Conservation (phyloP, 2,888 invertebrate genomes). For the Choreutis nemorana region DNA sequence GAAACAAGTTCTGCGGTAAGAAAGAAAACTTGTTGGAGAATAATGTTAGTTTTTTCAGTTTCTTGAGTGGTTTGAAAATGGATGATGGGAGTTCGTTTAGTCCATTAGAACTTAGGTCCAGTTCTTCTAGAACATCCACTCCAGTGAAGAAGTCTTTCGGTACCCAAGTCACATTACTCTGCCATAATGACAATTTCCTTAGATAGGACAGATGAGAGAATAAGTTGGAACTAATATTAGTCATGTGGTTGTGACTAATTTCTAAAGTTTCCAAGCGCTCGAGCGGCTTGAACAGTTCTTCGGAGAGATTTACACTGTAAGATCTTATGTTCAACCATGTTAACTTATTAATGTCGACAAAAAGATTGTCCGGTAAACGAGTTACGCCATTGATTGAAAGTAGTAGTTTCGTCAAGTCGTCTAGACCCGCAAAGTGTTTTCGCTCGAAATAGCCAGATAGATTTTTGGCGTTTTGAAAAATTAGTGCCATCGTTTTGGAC, state of each 20-base stretch:
- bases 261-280: slow-evolving; percentile 69
- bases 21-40: slow-evolving; percentile 71
- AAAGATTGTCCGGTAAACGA: slow-evolving; percentile 68
- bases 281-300: slow-evolving; percentile 62
- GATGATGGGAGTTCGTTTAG: slow-evolving; percentile 68
- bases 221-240: slow-evolving; percentile 64
- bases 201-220: slow-evolving; percentile 70
- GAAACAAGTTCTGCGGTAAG: slow-evolving; percentile 69
- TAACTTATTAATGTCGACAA: slow-evolving; percentile 68
- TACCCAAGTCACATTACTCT: slow-evolving; percentile 72
- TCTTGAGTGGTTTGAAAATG: slow-evolving; percentile 68
- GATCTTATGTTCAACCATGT: slow-evolving; percentile 70
- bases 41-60: slow-evolving; percentile 71
- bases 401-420: slow-evolving; percentile 59
- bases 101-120: slow-evolving; percentile 75
- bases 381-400: slow-evolving; percentile 70
- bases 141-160: slow-evolving; percentile 70
- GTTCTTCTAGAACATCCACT: slow-evolving; percentile 66
- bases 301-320: slow-evolving; percentile 66
- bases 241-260: slow-evolving; percentile 72
- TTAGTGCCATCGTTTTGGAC: slow-evolving; percentile 55
- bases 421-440: slow-evolving; percentile 66
- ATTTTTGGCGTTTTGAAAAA: slow-evolving; percentile 62
- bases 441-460: slow-evolving; percentile 63
- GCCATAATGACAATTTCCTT: slow-evolving; percentile 71